A percentile compares a stretch with the other conserved stretches of the same genome.
Conservation (phyloP, 23 tunicate species). For the Ascidia mentula region DNA sequence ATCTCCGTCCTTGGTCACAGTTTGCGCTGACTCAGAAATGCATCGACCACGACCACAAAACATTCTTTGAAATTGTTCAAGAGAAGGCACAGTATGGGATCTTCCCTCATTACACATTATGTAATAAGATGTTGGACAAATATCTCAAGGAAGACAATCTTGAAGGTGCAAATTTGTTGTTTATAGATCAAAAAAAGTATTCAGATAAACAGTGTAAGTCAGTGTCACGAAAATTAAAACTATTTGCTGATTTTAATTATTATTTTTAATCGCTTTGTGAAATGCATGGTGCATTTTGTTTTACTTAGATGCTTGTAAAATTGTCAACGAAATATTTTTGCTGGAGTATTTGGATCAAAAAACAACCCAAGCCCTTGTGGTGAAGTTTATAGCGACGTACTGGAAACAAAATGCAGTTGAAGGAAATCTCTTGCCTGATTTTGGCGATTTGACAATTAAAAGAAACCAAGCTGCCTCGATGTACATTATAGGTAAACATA, state of each 20-base stretch:
- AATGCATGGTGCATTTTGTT: too few relatives aligned
- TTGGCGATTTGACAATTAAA: background rate
- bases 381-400: background rate
- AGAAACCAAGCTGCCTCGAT: background rate
- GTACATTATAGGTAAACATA: background rate
- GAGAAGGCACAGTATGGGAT: background rate
- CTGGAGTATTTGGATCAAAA: background rate
- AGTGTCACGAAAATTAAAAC: too few relatives aligned
- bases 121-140: background rate
- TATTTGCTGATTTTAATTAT: too few relatives aligned
- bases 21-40: background rate
- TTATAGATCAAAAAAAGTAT: too few relatives aligned
- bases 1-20: background rate
- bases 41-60: background rate
- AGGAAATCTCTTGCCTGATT: background rate
- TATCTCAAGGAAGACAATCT: background rate
- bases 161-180: background rate
- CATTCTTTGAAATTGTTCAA: background rate
- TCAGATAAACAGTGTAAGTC: too few relatives aligned
- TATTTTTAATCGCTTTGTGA: too few relatives aligned
- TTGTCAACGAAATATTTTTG: background rate
- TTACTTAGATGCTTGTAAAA: background rate
- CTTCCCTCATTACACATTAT: background rate
- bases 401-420: background rate
- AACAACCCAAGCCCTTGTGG: background rate